Conservation (phyloP, 2,888 invertebrate genomes). For the Tenthredo notha region DNA sequence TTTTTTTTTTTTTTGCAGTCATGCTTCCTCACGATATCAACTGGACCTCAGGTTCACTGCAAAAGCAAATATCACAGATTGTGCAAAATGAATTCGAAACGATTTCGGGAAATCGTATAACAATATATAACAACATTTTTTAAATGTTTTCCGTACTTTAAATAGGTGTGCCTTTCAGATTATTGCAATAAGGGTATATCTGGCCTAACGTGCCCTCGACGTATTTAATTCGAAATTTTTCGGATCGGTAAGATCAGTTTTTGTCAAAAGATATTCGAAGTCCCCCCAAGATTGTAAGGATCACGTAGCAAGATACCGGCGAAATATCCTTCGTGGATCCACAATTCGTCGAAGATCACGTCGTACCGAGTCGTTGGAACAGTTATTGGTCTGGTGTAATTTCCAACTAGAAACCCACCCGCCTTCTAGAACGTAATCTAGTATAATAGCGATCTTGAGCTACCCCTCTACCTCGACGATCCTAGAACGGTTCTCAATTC, state of each 20-base stretch:
- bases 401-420: slow-evolving; percentile 54
- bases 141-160: too few species aligned
- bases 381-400: slow-evolving; percentile 56
- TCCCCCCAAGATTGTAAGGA: slow-evolving; percentile 5
- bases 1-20: too few species aligned
- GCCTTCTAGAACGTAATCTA: slow-evolving; percentile 53
- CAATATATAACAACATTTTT: too few species aligned
- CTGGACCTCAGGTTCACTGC: too few species aligned
- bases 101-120: too few species aligned
- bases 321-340: slow-evolving; percentile 8
- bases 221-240: neutral
- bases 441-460: slow-evolving; percentile 54
- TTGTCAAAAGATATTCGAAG: neutral
- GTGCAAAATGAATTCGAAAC: too few species aligned
- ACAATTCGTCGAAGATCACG: slow-evolving; percentile 46
- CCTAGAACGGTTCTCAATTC: slow-evolving; percentile 44
- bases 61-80: too few species aligned
- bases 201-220: too few species aligned
- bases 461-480: slow-evolving; percentile 35
- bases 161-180: too few species aligned
- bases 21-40: too few species aligned
- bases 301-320: slow-evolving; percentile 27
- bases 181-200: too few species aligned
- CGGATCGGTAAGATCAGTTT: neutral
- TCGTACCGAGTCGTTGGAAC: slow-evolving; percentile 43